Conservation (phyloP, 1,140 invertebrate species). For the Eueides isabella region DNA sequence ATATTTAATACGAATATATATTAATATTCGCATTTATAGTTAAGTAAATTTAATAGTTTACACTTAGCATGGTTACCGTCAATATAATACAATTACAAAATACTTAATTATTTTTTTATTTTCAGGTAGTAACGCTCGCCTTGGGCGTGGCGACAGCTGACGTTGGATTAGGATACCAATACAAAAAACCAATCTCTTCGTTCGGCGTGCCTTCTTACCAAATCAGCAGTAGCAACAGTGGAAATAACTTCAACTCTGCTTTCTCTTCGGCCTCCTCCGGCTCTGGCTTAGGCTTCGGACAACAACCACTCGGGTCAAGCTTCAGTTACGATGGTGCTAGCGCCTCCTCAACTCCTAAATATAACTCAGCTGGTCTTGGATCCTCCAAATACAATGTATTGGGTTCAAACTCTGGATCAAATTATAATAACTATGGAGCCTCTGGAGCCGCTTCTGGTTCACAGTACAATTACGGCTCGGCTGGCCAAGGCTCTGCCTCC, state of each 20-base stretch:
- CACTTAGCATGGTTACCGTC: background rate
- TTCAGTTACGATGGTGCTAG: background rate
- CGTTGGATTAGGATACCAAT: conserved; percentile 62
- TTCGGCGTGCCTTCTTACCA: conserved; percentile 61
- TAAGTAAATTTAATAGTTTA: background rate
- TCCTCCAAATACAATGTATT: conserved; percentile 24
- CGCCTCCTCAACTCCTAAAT: background rate
- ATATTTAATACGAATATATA: no score
- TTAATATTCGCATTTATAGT: no score
- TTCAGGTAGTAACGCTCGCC: conserved; percentile 56
- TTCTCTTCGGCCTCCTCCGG: conserved; percentile 28
- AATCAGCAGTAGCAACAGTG: conserved; percentile 34
- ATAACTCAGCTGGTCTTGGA: conserved; percentile 15
- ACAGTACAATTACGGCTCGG: conserved; percentile 15
- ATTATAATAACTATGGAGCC: conserved; percentile 27
- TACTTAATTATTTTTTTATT: conserved; percentile 37
- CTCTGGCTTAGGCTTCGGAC: conserved; percentile 18
- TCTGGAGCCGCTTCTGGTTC: conserved; percentile 8
- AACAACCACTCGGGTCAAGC: background rate
- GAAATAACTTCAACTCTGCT: conserved; percentile 35
- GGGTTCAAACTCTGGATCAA: conserved; percentile 23
- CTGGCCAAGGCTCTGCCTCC: conserved; percentile 8
- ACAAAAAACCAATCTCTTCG: conserved; percentile 58
- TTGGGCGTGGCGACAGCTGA: conserved; percentile 57
- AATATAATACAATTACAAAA: background rate